Evolutionary conservation across 2,113 vertebrate genomes (phyloP), one percentile per base, ranked within the genome.

Genomic region (Camelus bactrianus): DNA sequence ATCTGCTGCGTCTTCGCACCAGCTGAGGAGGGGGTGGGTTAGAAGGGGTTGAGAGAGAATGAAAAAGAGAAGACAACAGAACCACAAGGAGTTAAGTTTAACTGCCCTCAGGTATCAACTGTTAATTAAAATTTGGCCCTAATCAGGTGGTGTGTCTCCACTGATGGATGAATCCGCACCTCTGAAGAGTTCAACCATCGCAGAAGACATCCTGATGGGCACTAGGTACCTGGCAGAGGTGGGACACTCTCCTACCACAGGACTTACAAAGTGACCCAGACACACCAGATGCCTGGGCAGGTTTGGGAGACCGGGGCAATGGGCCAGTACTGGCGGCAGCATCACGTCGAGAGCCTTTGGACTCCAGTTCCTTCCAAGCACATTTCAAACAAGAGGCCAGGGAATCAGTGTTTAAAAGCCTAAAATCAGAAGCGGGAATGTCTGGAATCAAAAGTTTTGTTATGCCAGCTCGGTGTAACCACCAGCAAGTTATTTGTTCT

Each of bases 231-330:
- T n/a, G n/a, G 30, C n/a, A 76, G 38, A 86, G 46, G 14, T 1
- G 46, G 24, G 56, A 69, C 9, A 22, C 26, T 48, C 7, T 52
- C 82, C 15, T 5, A 13, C 75, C 35, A 52, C 35, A 38, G 54
- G 50, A 26, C n/a, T 22, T 20, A 3, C 1, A 7, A 9, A n/a
- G 30, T 20, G 9, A 72, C 46, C 52, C 38, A 42, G 62, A 32
- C 20, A 28, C 17, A 0, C 6, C 9, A 1, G 50, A 20, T 42
- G 8, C 60, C 30, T 0, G 0, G 50, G 58, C 7, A 17, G n/a
- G 46, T 35, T 19, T 32, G 14, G 72, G 3, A 20, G 24, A 58
- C 12, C 2, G 32, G 46, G n/a, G 38, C 73, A 35, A 56, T 19
- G 0, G 0, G 35, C 24, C 14, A 20, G 48, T 10, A 38, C 58